Evolutionary conservation across 2,797 vertebrate species (phyloP), one percentile per base, ranked within the genome.

Genomic region (Eleutherodactylus coqui): DNA sequence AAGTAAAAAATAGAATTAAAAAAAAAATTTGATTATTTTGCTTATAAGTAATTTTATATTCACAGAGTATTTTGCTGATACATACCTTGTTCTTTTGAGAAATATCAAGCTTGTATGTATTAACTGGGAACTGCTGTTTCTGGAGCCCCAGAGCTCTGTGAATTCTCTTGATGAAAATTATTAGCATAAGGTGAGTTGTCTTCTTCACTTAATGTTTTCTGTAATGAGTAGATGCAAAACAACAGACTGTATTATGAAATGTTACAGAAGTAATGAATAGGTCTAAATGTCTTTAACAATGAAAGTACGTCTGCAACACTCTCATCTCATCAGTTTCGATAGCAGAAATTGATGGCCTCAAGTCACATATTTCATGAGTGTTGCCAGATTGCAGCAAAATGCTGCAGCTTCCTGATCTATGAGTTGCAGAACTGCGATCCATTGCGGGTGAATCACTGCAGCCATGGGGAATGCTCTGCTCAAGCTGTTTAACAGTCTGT

Each of bases 121-220:
- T 83, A 83, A 43, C 69, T 83, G 5, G 49, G 34, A 58, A 41
- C 49, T 60, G 81, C 72, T 73, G 69, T n/a, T 43, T 43, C 69
- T 55, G 81, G 34, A 29, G 32, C 53, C 24, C 5, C 81, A 58
- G 81, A 14, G 3, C 0, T 21, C 49, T 83, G 51, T 32, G 45
- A 49, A 43, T 53, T 55, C 5, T 75, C 69, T 16, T 55, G 17
- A 58, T 83, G 69, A 24, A 11, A 32, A 29, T 60, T 45, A 83
- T 73, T 83, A 32, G n/a, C 36, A 83, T 75, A 83, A 27, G 16
- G 24, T 10, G 29, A 7, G 7, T 10, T 13, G 1, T 73, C 67
- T 38, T 73, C 81, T 60, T 75, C 45, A 60, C 55, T 75, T 58
- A 73, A 14, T 43, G 81, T 73, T 45, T 83, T 73, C 81, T 83